Evolutionary conservation across 2,888 invertebrate species (phyloP).

Genomic region (Neria commutata): DNA sequence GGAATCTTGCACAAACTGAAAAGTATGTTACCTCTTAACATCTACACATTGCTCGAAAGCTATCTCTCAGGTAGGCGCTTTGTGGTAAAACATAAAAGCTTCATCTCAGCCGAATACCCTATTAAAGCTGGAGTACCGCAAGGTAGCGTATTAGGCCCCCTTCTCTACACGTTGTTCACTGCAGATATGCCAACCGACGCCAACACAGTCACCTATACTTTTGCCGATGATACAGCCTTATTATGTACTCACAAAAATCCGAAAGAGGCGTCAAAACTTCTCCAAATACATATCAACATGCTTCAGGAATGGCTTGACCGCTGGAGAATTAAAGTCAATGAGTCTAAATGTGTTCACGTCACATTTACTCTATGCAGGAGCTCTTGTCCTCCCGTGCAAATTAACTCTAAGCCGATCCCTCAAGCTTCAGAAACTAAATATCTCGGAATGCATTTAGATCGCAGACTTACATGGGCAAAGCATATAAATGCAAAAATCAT

Average conservation of each 20-base stretch:
- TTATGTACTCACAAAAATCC: constrained; percentile 1
- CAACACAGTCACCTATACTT: constrained; percentile 4
- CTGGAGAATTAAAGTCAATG: not conserved
- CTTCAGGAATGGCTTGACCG: not conserved
- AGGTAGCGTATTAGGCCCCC: constrained; percentile 16
- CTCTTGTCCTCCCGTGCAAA: not conserved
- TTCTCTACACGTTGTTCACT: constrained; percentile 6
- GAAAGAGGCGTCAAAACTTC: not conserved
- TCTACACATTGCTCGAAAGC: constrained; percentile 1
- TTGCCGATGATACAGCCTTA: constrained; percentile 14
- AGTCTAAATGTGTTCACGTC: not conserved
- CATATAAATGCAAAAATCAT: not conserved
- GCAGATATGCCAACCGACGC: constrained; percentile 14
- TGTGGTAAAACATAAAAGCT: constrained; percentile 9
- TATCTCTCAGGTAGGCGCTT: constrained; percentile 4
- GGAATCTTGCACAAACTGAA: constrained; percentile 9
- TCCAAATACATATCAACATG: not conserved
- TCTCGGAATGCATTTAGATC: not conserved
- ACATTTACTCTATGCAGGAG: not conserved
- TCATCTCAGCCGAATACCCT: not conserved
- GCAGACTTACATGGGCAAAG: not conserved
- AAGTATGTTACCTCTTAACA: constrained; percentile 5
- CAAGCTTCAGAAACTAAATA: not conserved
- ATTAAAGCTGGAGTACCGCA: constrained; percentile 11
- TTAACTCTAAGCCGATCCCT: not conserved